Evolutionary conservation across 1,140 invertebrate species (phyloP).

Genomic region (Microplitis demolitor): DNA sequence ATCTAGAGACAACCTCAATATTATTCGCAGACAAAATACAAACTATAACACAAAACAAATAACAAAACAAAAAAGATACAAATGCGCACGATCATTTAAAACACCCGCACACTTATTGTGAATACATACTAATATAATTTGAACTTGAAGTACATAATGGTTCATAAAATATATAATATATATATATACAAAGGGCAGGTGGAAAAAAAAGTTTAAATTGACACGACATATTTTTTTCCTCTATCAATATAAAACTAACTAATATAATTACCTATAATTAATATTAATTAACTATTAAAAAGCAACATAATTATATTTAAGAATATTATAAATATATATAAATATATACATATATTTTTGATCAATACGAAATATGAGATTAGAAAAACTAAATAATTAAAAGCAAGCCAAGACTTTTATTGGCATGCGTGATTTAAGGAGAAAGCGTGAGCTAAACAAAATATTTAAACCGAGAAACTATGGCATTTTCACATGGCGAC

Average conservation of each 20-base stretch:
- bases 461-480: constrained; percentile 11
- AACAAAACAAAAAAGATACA: not conserved
- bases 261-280: constrained; percentile 58
- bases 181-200: constrained; percentile 39
- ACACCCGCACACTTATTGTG: constrained; percentile 30
- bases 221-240: constrained; percentile 59
- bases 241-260: constrained; percentile 61
- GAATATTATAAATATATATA: constrained; percentile 57
- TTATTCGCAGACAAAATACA: constrained; percentile 18
- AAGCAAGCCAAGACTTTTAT: constrained; percentile 52
- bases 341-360: constrained; percentile 62
- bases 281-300: constrained; percentile 61
- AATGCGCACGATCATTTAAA: not conserved
- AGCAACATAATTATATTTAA: constrained; percentile 55
- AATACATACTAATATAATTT: constrained; percentile 12
- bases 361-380: constrained; percentile 58
- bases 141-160: constrained; percentile 16
- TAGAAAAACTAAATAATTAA: constrained; percentile 33
- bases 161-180: constrained; percentile 15
- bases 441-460: constrained; percentile 18
- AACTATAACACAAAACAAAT: constrained; percentile 11
- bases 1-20: constrained; percentile 15
- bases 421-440: constrained; percentile 44
- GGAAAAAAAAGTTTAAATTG: constrained; percentile 29
- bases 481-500: constrained; percentile 57